Evolutionary conservation across 30 jellyfish, hydroid and myxozoan species (phyloP), one percentile per base, ranked within the genome.

Genomic region (Clytia hemisphaerica): DNA sequence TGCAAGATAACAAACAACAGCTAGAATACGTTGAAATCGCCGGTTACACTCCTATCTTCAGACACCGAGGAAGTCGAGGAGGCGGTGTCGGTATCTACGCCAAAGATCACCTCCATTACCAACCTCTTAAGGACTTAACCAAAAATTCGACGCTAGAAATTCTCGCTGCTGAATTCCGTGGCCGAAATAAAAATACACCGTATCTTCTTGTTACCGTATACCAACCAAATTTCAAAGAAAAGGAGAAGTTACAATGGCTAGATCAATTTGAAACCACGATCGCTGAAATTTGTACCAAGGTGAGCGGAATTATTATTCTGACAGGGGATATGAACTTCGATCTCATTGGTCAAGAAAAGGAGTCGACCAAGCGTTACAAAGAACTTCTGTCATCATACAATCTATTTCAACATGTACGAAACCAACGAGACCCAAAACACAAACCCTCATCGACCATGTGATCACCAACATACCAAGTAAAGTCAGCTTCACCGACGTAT

Each of bases 291-390:
- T 16, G 14, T 0, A 51, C 66, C 16, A 51, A 51, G 30, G 16
- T 22, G 1, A 15, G 0, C 16, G 28, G 66, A 45, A 61, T 76
- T 21, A 29, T 76, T 18, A 66, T 76, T 21, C 60, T 66, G 31
- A 35, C 93, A 16, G 88, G 93, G 12, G 88, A 80, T 58, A 45
- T 80, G 68, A 80, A 71, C 44, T 55, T 80, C 50, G 88, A 76
- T 40, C 76, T 76, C 32, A 22, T 54, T 16, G 22, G 22, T 6
- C 25, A 26, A 25, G 58, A 55, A 28, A 78, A 58, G 14, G 66
- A 51, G 24, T 51, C 66, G 9, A 18, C 88, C 18, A 77, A 67
- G 45, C 67, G 45, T 29, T 67, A 67, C 64, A n/a, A 27, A 18
- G 92, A 51, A 16, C 67, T 44, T 45, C 77, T 77, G 18, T 19